These are phyloP conservation scores for Drosophila demipolita DNA, from an alignment of 2,888 invertebrate genomes.

Conservation along the genomic window DNA sequence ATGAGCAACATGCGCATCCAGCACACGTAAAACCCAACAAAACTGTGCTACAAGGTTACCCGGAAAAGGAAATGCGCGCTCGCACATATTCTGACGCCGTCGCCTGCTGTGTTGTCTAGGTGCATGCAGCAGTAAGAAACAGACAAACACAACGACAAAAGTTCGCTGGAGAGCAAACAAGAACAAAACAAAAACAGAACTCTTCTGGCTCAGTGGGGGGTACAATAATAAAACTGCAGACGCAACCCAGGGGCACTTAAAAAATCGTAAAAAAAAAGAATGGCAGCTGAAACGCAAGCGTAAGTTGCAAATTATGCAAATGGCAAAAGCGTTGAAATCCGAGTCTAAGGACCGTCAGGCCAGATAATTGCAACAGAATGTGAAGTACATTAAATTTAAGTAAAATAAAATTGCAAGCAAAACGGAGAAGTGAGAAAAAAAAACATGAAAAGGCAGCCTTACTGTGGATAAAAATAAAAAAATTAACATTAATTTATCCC, in stretches of 20 bases:
- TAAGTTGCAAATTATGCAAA: constrained; percentile 73
- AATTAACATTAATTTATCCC: constrained; percentile 19
- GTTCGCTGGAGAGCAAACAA: constrained; percentile 37
- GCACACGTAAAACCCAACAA: constrained; percentile 6
- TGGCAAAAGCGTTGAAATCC: constrained; percentile 66
- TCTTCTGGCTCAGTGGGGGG: not conserved
- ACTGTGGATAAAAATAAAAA: constrained; percentile 16
- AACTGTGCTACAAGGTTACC: constrained; percentile 33
- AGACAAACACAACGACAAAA: constrained; percentile 36
- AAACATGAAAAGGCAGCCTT: constrained; percentile 17
- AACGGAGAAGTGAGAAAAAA: constrained; percentile 9
- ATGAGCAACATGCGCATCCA: constrained; percentile 48
- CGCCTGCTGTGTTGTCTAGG: constrained; percentile 56
- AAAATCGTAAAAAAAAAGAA: constrained; percentile 60
- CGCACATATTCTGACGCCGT: constrained; percentile 14
- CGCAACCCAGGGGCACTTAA: constrained; percentile 58
- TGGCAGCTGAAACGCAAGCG: constrained; percentile 33
- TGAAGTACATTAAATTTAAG: constrained; percentile 57
- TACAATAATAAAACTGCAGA: constrained; percentile 21
- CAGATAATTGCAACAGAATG: constrained; percentile 71
- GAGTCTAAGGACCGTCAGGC: constrained; percentile 66
- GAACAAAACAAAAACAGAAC: constrained; percentile 27
- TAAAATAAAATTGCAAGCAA: constrained; percentile 61
- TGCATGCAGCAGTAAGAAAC: constrained; percentile 53
- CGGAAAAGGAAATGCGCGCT: constrained; percentile 48